Evolutionary conservation across 2,113 vertebrate genomes (phyloP), one percentile per base, ranked within the genome.

Genomic region (Mustelus asterias): DNA sequence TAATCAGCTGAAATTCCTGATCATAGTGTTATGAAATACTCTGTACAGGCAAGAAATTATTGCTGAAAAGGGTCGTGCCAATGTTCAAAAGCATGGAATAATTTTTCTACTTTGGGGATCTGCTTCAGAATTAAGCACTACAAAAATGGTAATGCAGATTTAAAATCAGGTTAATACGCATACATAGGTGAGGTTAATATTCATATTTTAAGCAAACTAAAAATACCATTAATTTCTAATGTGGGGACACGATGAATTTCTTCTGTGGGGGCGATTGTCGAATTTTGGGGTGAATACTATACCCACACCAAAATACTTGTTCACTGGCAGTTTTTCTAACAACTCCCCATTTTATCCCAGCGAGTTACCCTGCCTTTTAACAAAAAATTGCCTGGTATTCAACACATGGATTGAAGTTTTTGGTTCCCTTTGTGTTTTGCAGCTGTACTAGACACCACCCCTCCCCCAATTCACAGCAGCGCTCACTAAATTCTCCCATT

Each of bases 371-470:
- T 83, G 63, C 33, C n/a, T 93, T n/a, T 92, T 63, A 54, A 54
- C 48, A 54, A 54, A 54, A 54, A 54, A 54, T 54, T 54, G 48
- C 60, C 33, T 65, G 16, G 60, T 14, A 37, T 93, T 89, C 48
- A 89, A 89, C 54, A 58, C 86, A 89, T 89, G 86, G 86, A 24
- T 60, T 37, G 89, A 65, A 65, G 89, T 93, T 93, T 93, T 18
- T 93, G 60, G 63, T 65, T 67, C n/a, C 33, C 58, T 93, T 65
- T 93, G 89, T 93, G 89, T 65, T 93, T 93, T 93, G 29, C 89
- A 93, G 60, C 89, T 93, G 89, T 8, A 67, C 33, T 10, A 7
- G 60, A 83, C 6, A 41, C 37, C n/a, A 22, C 33, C 16, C 60
- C 60, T 3, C n/a, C 5, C 18, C 86, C 54, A 63, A 93, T 67